A percentile compares a stretch with the other conserved stretches of the same genome.
phyloP scores from a whole-genome alignment of 2,113 vertebrate genomes.

The Chelonoidis abingdonii region DNA sequence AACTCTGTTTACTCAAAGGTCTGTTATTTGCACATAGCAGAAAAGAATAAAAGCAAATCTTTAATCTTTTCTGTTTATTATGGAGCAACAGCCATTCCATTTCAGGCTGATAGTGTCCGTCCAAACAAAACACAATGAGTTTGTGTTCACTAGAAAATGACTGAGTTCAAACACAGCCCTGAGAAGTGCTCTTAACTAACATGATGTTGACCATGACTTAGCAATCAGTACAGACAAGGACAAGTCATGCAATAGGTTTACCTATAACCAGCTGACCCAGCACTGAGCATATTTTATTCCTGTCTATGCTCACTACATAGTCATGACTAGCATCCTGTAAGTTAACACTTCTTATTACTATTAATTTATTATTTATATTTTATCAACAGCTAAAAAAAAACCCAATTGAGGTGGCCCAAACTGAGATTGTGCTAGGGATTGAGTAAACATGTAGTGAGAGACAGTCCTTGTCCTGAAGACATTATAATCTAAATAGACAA shows the following conservation, averaged over 20 bases:
- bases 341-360: background rate
- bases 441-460: background rate
- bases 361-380: background rate
- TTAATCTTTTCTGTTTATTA: background rate
- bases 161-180: background rate
- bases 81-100: background rate
- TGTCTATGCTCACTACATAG: background rate
- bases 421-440: background rate
- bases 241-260: background rate
- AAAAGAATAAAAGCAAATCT: background rate
- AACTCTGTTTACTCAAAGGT: background rate
- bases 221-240: background rate
- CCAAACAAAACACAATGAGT: background rate
- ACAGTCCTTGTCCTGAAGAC: background rate
- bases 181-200: background rate
- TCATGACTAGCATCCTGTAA: background rate
- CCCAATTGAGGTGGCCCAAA: background rate
- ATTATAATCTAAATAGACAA: background rate
- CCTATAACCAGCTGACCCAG: background rate
- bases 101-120: background rate
- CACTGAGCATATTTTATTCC: background rate
- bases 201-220: background rate
- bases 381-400: background rate
- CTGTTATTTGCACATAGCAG: background rate
- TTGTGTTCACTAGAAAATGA: background rate